These are phyloP conservation scores for Narcine bancroftii DNA, from an alignment of 2,113 vertebrate species.

Conservation along the genomic window DNA sequence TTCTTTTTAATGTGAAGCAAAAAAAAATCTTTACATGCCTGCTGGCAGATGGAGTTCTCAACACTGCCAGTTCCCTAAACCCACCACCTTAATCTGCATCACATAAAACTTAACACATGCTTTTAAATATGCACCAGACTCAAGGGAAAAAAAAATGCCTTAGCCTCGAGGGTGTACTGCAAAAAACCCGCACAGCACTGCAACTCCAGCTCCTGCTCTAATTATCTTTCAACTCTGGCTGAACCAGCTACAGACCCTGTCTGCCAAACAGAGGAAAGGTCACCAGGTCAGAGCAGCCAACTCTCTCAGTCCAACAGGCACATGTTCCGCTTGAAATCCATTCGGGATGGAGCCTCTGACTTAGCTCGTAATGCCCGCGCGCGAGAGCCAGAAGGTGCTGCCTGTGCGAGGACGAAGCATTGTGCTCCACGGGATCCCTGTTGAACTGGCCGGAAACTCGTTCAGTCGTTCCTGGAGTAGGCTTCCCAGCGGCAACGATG, in stretches of 20 bases:
- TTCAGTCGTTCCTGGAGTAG: neutral
- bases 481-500: neutral
- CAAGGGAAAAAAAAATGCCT: constrained; percentile 43
- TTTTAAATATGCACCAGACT: constrained; percentile 63
- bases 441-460: too few relatives aligned
- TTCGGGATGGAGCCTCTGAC: neutral
- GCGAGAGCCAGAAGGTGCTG: neutral
- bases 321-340: neutral
- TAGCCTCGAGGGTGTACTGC: constrained; percentile 53
- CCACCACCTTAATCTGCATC: constrained; percentile 61
- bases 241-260: constrained; percentile 52
- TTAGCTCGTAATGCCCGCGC: neutral
- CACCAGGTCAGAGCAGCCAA: constrained; percentile 47
- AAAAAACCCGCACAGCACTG: constrained; percentile 51
- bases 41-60: constrained; percentile 49
- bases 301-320: neutral
- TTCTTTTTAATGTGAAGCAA: constrained; percentile 11
- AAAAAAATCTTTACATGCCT: constrained; percentile 44
- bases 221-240: constrained; percentile 65
- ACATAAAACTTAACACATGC: constrained; percentile 58
- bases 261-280: constrained; percentile 59
- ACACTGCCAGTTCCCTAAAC: constrained; percentile 56
- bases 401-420: neutral
- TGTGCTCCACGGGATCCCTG: neutral
- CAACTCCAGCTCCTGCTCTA: constrained; percentile 50